Base-by-base conservation (phyloP, 2,113 vertebrate genomes). In the Nesoenas mayeri region DNA sequence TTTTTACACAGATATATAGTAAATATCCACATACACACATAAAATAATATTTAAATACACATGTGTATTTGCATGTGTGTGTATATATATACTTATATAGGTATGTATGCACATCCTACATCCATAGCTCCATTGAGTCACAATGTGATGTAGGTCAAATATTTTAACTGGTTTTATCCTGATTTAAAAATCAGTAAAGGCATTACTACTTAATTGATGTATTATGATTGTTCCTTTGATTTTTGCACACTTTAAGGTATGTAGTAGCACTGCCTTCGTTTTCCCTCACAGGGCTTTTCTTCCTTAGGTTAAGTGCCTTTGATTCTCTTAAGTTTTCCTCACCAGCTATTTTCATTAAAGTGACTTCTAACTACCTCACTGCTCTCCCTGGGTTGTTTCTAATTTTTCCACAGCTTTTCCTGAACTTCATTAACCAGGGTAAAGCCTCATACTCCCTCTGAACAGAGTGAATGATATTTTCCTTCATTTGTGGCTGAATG, bases 1-100 rank as follows among this genome's bases (percentile, higher is more conserved):
- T 57, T 4, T 47, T 82, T 40, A 20, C 1, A 58, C 3, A 25
- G 1, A 14, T 1, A 15, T 1, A 10, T 6, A 26, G 9, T 60
- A 85, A 81, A 73, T 44, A 53, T 47, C 18, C 3, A 18, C 1
- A 6, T 32, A 20, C 7, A 5, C 2, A 17, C 6, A 62, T 40
- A 31, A 44, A 89, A 25, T 38, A 78, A 11, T 62, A 75, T n/a
- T 34, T 64, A 40, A 56, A 65, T 48, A 56, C 12, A 2, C 15
- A 22, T 38, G 1, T 50, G 10, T 20, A 0, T 67, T 17, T 65
- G 1, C 57, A 17, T 77, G 17, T 62, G 1, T 81, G 4, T n/a
- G 7, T 34, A 15, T 21, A 14, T 25, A 34, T 25, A 34, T 7
- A 51, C 7, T 24, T 51, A 31, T 2, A 15, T 7, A 1, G 57